Percentiles rank a stretch among this genome's conserved stretches.
phyloP scores from a whole-genome alignment of 2,113 vertebrate genomes.

The Pontoporia blainvillei region DNA sequence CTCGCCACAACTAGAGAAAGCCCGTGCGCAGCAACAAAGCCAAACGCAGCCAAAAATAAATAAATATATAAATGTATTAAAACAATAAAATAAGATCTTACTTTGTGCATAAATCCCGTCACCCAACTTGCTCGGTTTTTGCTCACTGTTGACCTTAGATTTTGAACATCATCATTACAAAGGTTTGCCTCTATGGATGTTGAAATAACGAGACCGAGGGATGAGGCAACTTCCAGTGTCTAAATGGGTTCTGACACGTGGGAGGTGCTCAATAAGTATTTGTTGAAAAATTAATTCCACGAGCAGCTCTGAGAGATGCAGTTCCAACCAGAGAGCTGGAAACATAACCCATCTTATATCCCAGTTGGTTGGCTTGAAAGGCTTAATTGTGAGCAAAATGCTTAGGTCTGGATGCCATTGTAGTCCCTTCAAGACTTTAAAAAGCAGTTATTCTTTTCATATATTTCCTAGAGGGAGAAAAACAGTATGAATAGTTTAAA shows the following conservation, averaged over 20 bases:
- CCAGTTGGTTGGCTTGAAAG: neutral
- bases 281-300: neutral
- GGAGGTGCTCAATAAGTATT: neutral
- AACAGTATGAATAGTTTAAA: neutral
- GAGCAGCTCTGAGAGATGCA: neutral
- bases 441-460: slow-evolving; percentile 27
- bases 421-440: neutral
- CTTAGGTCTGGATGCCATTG: neutral
- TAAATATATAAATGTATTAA: neutral
- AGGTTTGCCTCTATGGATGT: neutral
- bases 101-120: neutral
- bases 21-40: too few relatives aligned
- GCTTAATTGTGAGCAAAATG: slow-evolving; percentile 39
- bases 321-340: neutral
- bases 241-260: neutral
- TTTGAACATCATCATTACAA: neutral
- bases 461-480: slow-evolving; percentile 1
- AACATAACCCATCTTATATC: neutral
- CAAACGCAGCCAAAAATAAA: too few relatives aligned
- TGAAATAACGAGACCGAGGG: neutral
- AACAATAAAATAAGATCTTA: neutral
- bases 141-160: neutral
- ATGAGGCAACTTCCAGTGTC: neutral
- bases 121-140: neutral
- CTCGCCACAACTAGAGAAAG: too few relatives aligned